These are phyloP conservation scores for Paguma larvata DNA, from an alignment of 2,797 vertebrate genomes.

Conservation along the genomic window DNA sequence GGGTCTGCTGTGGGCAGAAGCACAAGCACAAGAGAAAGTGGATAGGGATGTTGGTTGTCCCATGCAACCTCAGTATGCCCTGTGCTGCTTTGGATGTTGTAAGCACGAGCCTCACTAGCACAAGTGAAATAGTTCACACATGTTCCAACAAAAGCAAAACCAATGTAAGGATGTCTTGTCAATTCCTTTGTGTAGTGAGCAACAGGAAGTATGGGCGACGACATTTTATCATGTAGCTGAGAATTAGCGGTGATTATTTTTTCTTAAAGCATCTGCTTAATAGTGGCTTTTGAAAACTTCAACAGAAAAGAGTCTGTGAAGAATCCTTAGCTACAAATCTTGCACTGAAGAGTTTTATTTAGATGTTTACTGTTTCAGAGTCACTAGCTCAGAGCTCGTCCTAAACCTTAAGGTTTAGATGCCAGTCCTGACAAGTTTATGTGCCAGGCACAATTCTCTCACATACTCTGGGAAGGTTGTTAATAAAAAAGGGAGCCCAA, in stretches of 20 bases:
- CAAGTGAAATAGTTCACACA: not conserved
- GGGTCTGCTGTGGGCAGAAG: not conserved
- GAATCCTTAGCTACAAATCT: slow-evolving; percentile 43
- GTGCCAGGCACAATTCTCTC: not conserved
- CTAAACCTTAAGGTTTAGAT: not conserved
- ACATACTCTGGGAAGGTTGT: not conserved
- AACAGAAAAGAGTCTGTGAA: slow-evolving; percentile 34
- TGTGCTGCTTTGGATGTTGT: not conserved
- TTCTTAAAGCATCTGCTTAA: slow-evolving; percentile 72
- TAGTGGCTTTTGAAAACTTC: slow-evolving; percentile 55
- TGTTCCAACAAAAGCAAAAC: slow-evolving; percentile 27
- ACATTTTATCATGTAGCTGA: slow-evolving; percentile 41
- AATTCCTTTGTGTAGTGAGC: slow-evolving; percentile 27
- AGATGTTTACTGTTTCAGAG: slow-evolving; percentile 7
- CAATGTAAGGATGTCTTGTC: not conserved
- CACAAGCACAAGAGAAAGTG: not conserved
- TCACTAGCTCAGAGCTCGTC: slow-evolving; percentile 5
- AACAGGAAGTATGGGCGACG: not conserved
- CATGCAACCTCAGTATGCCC: not conserved
- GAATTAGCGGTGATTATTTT: slow-evolving; percentile 70
- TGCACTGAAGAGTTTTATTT: slow-evolving; percentile 40
- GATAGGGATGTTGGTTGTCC: not conserved
- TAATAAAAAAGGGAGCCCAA: not conserved
- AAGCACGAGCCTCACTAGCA: not conserved
- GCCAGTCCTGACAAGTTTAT: not conserved